phyloP scores from a whole-genome alignment of 2,797 vertebrate species.

The Limnodromus scolopaceus region DNA sequence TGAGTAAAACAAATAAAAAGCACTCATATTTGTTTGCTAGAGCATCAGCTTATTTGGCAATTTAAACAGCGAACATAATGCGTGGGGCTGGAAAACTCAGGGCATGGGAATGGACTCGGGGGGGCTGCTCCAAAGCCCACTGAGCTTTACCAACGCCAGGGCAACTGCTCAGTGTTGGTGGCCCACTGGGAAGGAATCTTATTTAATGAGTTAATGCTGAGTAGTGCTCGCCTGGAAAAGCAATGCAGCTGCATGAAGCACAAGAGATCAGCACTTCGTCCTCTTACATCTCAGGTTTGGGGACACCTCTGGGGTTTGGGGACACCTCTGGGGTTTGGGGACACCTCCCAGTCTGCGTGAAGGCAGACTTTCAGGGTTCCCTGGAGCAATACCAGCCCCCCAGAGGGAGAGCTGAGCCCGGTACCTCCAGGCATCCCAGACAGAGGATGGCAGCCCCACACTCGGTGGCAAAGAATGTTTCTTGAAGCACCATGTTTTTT shows the following conservation, averaged over 20 bases:
- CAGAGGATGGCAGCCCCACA: rapidly evolving
- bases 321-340: not conserved
- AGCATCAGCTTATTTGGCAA: constrained; percentile 10
- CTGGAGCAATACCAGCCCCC: not conserved
- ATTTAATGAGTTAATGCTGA: not conserved
- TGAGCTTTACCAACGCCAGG: not conserved
- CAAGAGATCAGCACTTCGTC: not conserved
- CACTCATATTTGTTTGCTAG: constrained; percentile 41
- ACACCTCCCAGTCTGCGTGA: not conserved
- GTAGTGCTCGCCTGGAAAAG: not conserved
- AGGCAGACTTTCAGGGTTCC: not conserved
- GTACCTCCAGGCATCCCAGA: not conserved
- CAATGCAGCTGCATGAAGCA: not conserved
- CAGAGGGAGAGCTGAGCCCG: not conserved
- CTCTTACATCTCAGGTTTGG: not conserved
- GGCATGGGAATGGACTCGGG: not conserved
- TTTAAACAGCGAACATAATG: not conserved
- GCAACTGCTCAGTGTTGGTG: not conserved
- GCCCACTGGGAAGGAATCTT: not conserved
- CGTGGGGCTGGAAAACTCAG: not conserved
- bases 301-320: not conserved
- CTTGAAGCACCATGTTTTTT: too few species aligned
- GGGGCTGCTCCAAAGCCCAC: not conserved
- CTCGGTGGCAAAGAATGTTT: rapidly evolving
- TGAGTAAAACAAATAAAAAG: constrained; percentile 36